Evolutionary conservation across 2,888 invertebrate species (phyloP).

Genomic region (Neoascia interrupta): DNA sequence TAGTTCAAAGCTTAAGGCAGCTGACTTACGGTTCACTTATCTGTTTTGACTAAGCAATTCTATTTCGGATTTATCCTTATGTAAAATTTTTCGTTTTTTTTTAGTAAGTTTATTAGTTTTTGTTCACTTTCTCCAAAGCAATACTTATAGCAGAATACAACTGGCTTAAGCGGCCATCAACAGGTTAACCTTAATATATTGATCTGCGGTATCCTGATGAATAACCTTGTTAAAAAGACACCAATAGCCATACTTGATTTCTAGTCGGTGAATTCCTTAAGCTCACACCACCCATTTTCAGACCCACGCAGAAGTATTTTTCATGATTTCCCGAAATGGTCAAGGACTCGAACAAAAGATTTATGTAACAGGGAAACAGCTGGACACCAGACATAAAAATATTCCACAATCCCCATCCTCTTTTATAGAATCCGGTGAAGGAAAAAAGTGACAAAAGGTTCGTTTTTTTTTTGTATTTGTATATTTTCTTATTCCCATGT

Average conservation of each 20-base stretch:
- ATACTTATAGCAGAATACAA: not conserved
- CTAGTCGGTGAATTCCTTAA: too few species aligned
- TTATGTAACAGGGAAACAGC: constrained; percentile 51
- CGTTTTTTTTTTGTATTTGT: not conserved
- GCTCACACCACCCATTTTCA: not conserved
- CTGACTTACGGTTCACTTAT: too few species aligned
- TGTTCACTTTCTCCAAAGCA: not conserved
- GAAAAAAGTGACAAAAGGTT: constrained; percentile 34
- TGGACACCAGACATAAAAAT: constrained; percentile 39
- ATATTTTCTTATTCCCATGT: constrained; percentile 11
- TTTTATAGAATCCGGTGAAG: not conserved
- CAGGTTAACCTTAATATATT: constrained; percentile 4
- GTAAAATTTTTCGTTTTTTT: too few species aligned
- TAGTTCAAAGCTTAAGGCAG: too few species aligned
- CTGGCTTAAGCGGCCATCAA: not conserved
- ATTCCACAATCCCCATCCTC: too few species aligned
- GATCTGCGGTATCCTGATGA: constrained; percentile 7
- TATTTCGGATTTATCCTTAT: too few species aligned
- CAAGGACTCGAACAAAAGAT: constrained; percentile 44
- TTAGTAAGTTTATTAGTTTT: too few species aligned
- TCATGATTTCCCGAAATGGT: constrained; percentile 26
- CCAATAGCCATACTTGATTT: too few species aligned
- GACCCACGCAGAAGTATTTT: not conserved
- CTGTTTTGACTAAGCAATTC: too few species aligned
- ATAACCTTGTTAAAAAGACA: too few species aligned